A percentile compares a stretch with the other conserved stretches of the same genome.
phyloP scores from a whole-genome alignment of 2,888 invertebrate species.

The Ichneumoninae sp. region DNA sequence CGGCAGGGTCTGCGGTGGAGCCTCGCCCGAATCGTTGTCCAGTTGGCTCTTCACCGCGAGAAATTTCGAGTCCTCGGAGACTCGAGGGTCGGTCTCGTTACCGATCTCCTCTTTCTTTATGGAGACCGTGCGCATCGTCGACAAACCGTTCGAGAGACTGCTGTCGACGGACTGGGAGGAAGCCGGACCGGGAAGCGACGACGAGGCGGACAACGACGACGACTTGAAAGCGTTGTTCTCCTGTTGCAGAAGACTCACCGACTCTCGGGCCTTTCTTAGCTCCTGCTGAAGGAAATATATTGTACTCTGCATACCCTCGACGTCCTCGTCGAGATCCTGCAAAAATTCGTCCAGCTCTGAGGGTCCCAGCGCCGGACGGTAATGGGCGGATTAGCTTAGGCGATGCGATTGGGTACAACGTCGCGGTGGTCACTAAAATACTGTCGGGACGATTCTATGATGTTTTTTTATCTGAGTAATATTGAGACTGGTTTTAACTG shows the following conservation, averaged over 20 bases:
- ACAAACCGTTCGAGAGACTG: constrained; percentile 80
- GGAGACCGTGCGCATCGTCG: constrained; percentile 71
- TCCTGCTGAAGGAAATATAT: constrained; percentile 97
- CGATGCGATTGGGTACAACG: background rate
- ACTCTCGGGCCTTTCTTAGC: constrained; percentile 92
- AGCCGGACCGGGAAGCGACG: background rate
- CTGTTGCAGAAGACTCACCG: constrained; percentile 88
- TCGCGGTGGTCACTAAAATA: no score
- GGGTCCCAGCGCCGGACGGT: constrained; percentile 45
- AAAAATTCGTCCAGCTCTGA: constrained; percentile 97
- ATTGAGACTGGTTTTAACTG: no score
- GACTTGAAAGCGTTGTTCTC: constrained; percentile 84
- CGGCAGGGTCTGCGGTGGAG: background rate
- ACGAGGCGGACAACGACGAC: constrained; percentile 24
- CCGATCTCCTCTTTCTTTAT: constrained; percentile 33
- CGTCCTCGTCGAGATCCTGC: constrained; percentile 98
- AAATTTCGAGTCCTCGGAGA: constrained; percentile 19
- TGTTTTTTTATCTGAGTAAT: no score
- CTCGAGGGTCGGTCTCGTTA: constrained; percentile 26
- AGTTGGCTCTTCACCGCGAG: background rate
- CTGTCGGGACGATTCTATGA: no score
- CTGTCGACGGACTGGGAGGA: constrained; percentile 68
- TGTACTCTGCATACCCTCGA: constrained; percentile 99
- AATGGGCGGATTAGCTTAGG: background rate
- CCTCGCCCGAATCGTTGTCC: background rate